Evolutionary conservation across 2,797 vertebrate species (phyloP), one percentile per base, ranked within the genome.

Genomic region (Coregonus suidteri): DNA sequence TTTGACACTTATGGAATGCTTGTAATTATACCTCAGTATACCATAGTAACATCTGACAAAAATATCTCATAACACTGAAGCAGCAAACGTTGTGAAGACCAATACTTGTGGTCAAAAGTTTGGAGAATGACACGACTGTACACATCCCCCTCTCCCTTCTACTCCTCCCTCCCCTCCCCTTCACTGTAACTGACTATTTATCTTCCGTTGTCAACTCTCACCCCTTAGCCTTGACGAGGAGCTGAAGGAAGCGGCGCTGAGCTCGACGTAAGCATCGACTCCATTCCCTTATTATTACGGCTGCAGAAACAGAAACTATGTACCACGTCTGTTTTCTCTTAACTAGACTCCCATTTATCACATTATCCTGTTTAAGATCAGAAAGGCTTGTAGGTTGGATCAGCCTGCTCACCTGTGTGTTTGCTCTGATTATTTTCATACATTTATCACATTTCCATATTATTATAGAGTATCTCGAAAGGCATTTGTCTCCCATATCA

Each of bases 211-310:
- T 81, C 31, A 31, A 74, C 56, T 25, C 37, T 51, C 37, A 52
- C 66, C 34, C 11, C 5, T 47, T 68, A 68, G 94, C 85, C 85
- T 94, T 66, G 94, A 95, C 81, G 90, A 97, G 92, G 96, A 98
- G 84, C 92, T 98, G 93, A 97, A 94, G 88, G 96, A 97, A 86
- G 89, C 96, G 72, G 93, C 95, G 14, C 95, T 97, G 92, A 90
- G 92, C 93, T 95, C 96, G 88, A 97, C 95, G 97, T 99, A 96
- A 97, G 97, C 89, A 81, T 75, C 4, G 0, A 67, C 81, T 78
- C 74, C 68, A 15, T 25, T 31, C 66, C 77, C 79, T 85, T 83
- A 74, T 87, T 83, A 78, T 77, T 67, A 66, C 68, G 69, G 75
- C 80, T 31, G 71, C 0, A 37, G 65, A 83, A 78, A 51, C 78